Evolutionary conservation across 2,113 vertebrate species (phyloP).

Genomic region (Xiphias gladius): DNA sequence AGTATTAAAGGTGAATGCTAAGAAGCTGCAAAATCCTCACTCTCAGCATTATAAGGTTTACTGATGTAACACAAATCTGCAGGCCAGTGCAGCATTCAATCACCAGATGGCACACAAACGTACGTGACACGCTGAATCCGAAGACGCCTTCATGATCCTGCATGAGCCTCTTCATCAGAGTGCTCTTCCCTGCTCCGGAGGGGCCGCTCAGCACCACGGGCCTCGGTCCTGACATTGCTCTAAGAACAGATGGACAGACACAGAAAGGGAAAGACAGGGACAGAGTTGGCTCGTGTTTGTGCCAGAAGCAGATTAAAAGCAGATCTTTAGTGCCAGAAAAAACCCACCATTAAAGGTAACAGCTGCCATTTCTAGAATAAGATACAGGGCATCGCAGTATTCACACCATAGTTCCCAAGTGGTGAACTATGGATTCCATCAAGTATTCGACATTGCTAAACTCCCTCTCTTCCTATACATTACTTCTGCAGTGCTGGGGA

Average conservation of each 20-base stretch:
- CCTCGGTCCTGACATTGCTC: slow-evolving; percentile 92
- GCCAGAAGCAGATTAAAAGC: background rate
- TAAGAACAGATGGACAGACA: slow-evolving; percentile 19
- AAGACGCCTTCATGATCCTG: slow-evolving; percentile 91
- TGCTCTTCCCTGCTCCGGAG: slow-evolving; percentile 97
- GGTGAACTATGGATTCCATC: background rate
- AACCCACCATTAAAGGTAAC: background rate
- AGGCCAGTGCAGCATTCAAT: background rate
- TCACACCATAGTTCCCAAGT: background rate
- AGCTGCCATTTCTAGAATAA: background rate
- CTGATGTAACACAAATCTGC: background rate
- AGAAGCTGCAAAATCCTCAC: background rate
- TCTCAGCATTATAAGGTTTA: background rate
- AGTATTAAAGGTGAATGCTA: background rate
- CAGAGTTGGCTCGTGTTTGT: background rate
- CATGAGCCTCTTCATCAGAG: slow-evolving; percentile 92
- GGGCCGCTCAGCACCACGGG: slow-evolving; percentile 96
- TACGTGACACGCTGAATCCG: slow-evolving; percentile 98
- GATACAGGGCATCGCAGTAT: background rate
- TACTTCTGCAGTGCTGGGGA: slow-evolving; percentile 1
- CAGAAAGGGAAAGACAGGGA: background rate
- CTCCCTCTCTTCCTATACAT: background rate
- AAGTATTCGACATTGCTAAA: background rate
- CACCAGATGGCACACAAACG: slow-evolving; percentile 66
- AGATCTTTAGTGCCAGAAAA: background rate